Percentiles rank a stretch among this genome's conserved stretches.
phyloP scores from a whole-genome alignment of 2,797 vertebrate genomes.

The Pelodytes ibericus region DNA sequence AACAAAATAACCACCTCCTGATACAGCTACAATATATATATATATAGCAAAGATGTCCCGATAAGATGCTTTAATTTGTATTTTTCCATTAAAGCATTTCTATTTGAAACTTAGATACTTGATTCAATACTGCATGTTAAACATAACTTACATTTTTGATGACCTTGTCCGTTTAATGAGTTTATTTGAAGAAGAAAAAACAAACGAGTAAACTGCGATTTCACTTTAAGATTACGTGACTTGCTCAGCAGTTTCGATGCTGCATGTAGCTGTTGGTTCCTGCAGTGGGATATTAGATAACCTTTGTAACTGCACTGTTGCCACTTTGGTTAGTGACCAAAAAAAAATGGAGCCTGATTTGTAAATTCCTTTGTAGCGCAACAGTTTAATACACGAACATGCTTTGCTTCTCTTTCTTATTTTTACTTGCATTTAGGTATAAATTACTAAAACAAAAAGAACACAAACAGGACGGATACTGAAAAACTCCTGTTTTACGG shows the following conservation, averaged over 20 bases:
- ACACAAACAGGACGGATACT: slow-evolving; percentile 47
- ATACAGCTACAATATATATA: too few species aligned
- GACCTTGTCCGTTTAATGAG: too few species aligned
- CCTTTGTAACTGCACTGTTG: background rate
- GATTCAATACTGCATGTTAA: too few species aligned
- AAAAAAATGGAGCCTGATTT: background rate
- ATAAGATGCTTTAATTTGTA: too few species aligned
- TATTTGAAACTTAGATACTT: too few species aligned
- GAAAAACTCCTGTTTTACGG: slow-evolving; percentile 36
- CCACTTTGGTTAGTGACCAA: background rate
- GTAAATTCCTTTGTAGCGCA: background rate
- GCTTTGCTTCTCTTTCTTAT: background rate
- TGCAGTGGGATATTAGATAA: background rate
- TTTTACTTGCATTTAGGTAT: background rate
- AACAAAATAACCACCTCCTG: too few species aligned
- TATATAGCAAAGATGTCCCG: too few species aligned
- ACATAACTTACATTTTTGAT: too few species aligned
- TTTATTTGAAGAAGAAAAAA: too few species aligned
- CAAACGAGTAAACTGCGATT: too few species aligned
- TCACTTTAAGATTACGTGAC: too few species aligned
- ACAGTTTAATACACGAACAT: background rate
- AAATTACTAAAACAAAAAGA: background rate
- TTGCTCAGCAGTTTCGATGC: background rate
- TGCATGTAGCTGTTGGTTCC: background rate
- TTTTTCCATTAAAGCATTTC: too few species aligned